Percentiles rank a stretch among this genome's conserved stretches.
Evolutionary conservation across 2,113 vertebrate species (phyloP).

Genomic region (Antennarius striatus): DNA sequence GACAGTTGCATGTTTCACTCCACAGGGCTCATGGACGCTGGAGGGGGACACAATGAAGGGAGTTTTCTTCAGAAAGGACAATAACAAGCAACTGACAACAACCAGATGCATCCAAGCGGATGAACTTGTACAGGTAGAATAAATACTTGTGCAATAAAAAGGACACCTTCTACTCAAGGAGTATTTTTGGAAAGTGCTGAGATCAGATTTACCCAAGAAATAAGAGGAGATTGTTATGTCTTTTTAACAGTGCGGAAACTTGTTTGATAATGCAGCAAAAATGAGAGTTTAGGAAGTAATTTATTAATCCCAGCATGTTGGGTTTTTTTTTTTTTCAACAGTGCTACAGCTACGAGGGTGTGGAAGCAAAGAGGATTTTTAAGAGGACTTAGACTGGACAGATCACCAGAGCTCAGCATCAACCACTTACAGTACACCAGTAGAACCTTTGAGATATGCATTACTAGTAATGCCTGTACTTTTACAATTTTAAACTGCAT

Average conservation of each 20-base stretch:
- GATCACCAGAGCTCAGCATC: not conserved
- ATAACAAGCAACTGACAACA: slow-evolving; percentile 84
- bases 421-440: not conserved
- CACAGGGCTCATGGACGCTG: slow-evolving; percentile 84
- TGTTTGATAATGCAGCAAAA: not conserved
- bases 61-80: slow-evolving; percentile 87
- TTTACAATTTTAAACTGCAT: slow-evolving; percentile 15
- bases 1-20: not conserved
- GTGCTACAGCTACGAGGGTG: slow-evolving; percentile 90
- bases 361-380: slow-evolving; percentile 91
- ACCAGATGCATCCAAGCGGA: slow-evolving; percentile 77
- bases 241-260: not conserved
- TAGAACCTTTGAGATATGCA: slow-evolving; percentile 6
- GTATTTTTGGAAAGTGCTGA: not conserved
- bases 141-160: not conserved
- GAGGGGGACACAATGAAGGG: slow-evolving; percentile 84
- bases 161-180: not conserved
- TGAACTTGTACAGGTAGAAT: slow-evolving; percentile 87
- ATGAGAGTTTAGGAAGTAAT: not conserved
- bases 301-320: not conserved
- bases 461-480: slow-evolving; percentile 7
- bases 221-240: too few relatives aligned
- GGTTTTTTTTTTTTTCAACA: slow-evolving; percentile 58
- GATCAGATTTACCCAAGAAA: too few relatives aligned
- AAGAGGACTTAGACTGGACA: slow-evolving; percentile 79